Evolutionary conservation across 2,113 vertebrate genomes (phyloP).

Genomic region (Eretmochelys imbricata): DNA sequence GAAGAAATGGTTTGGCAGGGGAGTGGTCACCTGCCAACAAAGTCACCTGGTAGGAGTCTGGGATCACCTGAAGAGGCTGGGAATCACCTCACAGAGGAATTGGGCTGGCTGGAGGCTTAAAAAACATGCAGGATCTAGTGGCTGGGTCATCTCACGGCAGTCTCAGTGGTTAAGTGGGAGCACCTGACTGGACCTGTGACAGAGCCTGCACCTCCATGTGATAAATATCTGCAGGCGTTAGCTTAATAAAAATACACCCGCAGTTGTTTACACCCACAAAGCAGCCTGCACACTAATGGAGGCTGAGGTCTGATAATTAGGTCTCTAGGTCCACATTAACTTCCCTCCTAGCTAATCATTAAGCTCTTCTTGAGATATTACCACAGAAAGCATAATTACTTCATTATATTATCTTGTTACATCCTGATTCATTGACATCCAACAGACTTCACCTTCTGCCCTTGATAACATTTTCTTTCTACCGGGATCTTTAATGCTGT

Average conservation of each 20-base stretch:
- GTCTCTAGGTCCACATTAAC: background rate
- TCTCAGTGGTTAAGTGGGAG: background rate
- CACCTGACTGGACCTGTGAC: background rate
- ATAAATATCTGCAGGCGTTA: background rate
- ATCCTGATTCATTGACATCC: background rate
- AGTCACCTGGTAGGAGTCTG: background rate
- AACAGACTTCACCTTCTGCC: background rate
- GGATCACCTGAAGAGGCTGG: background rate
- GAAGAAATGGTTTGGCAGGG: background rate
- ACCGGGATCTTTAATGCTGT: background rate
- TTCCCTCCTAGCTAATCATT: background rate
- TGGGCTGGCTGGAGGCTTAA: background rate
- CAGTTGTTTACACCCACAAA: background rate
- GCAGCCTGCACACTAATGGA: background rate
- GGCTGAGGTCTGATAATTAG: background rate
- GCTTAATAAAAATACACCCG: background rate
- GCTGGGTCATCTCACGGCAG: background rate
- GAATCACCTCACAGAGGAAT: background rate
- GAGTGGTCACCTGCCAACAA: background rate
- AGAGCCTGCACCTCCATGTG: background rate
- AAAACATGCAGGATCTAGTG: background rate
- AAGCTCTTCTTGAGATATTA: background rate
- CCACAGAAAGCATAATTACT: background rate
- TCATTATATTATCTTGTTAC: background rate
- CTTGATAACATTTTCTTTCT: background rate